Base-by-base conservation (phyloP, 2,888 invertebrate species). In the Aelia acuminata region DNA sequence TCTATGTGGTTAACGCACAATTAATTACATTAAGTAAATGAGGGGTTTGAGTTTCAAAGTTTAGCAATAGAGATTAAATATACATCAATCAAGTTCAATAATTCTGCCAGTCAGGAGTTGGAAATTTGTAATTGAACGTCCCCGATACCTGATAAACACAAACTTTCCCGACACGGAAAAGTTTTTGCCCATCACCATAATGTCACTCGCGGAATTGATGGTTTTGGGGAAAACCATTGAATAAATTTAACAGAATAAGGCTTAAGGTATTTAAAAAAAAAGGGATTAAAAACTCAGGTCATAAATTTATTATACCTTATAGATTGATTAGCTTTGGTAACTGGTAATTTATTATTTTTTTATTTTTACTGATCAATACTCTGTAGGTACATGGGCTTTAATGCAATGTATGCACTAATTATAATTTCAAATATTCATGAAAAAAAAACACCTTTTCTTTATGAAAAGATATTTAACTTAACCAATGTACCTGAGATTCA, bases 131-230 rank as follows among this genome's bases (percentile, higher is more conserved):
- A 70, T 70, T 70, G 63, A 70, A 70, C 63, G 63, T 35, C 63
- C 63, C 63, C 63, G 35, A 70, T 70, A 70, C 63, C 63, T 70
- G 63, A 70, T 70, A 70, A 70, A 70, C 63, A 70, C 63, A 70
- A 70, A 70, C 63, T 70, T 70, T 70, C 13, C 63, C 31, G 63
- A 70, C 63, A 70, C 35, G 31, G 31, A 70, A 70, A 70, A 70
- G 31, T 70, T 70, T 70, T 70, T 35, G 63, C 63, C 63, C 63
- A 70, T 70, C 63, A 70, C 63, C 63, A 70, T 70, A 70, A 70
- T 70, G 63, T 70, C 63, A 70, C 63, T 35, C 31, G 31, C 63
- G 63, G 63, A 70, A 70, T 70, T 70, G 63, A 70, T 70, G 63
- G 63, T 70, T n/a, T n/a, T 70, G 15, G 63, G 13, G 63, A 35